A percentile compares a stretch with the other conserved stretches of the same genome.
These are phyloP conservation scores for Saxicola maurus DNA, from an alignment of 2,797 vertebrate genomes.

Conservation along the genomic window DNA sequence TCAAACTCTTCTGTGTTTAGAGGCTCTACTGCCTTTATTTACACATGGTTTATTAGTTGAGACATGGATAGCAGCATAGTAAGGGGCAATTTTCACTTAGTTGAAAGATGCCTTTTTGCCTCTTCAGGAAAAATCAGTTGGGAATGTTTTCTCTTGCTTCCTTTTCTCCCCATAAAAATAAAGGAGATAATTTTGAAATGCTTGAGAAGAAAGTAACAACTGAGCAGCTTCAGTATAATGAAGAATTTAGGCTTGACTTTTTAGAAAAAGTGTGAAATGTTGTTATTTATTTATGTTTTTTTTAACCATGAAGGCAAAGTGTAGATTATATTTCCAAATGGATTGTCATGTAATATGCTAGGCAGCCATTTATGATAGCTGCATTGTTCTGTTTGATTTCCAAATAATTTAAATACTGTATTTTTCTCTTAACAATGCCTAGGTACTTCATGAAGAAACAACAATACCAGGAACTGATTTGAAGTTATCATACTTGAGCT, in stretches of 20 bases:
- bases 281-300: not conserved
- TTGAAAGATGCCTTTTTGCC: not conserved
- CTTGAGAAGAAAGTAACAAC: not conserved
- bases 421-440: not conserved
- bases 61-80: not conserved
- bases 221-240: not conserved
- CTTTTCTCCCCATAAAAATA: not conserved
- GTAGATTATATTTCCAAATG: not conserved
- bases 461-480: slow-evolving; percentile 93
- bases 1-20: not conserved
- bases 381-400: not conserved
- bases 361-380: not conserved
- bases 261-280: not conserved
- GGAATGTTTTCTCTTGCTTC: not conserved
- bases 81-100: not conserved
- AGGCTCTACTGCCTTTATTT: not conserved
- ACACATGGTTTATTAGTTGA: rapidly evolving
- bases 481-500: slow-evolving; percentile 94
- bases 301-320: not conserved
- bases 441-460: slow-evolving; percentile 97
- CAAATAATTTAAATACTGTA: not conserved
- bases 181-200: not conserved
- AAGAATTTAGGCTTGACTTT: not conserved
- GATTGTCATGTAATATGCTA: not conserved
- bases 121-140: not conserved